Base-by-base conservation (phyloP, 2,888 invertebrate species). In the Campoplex capitator region DNA sequence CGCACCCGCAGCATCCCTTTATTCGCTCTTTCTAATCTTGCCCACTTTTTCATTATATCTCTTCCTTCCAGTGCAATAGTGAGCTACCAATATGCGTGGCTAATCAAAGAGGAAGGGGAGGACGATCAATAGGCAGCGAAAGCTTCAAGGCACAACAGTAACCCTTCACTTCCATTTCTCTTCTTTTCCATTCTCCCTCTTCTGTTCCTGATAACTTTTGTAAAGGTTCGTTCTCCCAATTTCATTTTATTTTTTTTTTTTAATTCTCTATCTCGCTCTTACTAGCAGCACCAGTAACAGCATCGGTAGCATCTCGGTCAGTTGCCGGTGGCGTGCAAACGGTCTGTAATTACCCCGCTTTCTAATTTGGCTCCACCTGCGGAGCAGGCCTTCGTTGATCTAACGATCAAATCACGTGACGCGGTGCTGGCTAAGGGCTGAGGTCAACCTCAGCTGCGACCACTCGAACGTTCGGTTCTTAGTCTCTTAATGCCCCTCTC, bases 331-430 rank as follows among this genome's bases (percentile, higher is more conserved):
- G 93, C 93, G 92, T 93, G 93, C 92, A 91, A 92, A 92, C 91
- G 90, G 91, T 89, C 90, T 90, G 91, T 92, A 92, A 93, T 93
- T 93, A 93, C 90, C 90, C 89, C 86, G 91, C 91, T 92, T 93
- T 93, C 92, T 93, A 93, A 93, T 93, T 92, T 91, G 89, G 91
- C 90, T 91, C 90, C 90, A 90, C 90, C 89, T 88, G 79, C 84
- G 85, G 67, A 74, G 38, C n/a, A n/a, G 89, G 88, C 89, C 87
- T 88, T 88, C 88, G 82, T 85, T 89, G 91, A 92, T 92, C 91
- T 92, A 90, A 92, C 92, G 93, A 92, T 92, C 92, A 90, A 91
- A 93, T 93, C 91, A 91, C 92, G 92, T 91, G 92, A 92, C 90
- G 91, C 65, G 77, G 76, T 86, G 78, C 73, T 82, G 83, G 86